These are phyloP conservation scores for Phrynocephalus versicolor DNA, from an alignment of 2,113 vertebrate species.

Conservation along the genomic window DNA sequence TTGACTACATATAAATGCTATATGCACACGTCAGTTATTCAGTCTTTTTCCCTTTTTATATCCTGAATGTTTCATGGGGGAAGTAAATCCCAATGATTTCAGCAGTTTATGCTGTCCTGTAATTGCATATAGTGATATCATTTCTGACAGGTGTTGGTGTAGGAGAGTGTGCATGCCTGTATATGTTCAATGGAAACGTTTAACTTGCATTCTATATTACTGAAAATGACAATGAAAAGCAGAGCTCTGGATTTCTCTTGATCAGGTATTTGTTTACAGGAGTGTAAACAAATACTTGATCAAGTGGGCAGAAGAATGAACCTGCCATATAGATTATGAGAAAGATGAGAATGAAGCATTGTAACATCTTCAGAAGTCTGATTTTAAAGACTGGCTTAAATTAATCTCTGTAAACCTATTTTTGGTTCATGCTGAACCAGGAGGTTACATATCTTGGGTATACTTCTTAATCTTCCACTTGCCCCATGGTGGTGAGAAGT, in stretches of 20 bases:
- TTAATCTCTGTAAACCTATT: too few species aligned
- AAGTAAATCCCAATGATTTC: not conserved
- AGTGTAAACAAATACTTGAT: too few species aligned
- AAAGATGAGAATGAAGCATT: not conserved
- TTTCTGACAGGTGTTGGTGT: conserved; percentile 39
- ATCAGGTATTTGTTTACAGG: not conserved
- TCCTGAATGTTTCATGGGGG: too few species aligned
- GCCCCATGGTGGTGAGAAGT: not conserved
- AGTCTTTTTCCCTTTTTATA: too few species aligned
- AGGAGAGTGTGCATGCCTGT: not conserved
- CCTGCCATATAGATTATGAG: not conserved
- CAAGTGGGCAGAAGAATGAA: not conserved
- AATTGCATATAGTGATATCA: conserved; percentile 33
- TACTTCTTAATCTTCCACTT: not conserved
- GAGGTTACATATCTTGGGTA: too few species aligned
- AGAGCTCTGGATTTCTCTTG: not conserved
- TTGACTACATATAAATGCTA: not conserved
- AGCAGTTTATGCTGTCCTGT: not conserved
- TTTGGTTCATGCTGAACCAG: not conserved
- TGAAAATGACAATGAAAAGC: not conserved
- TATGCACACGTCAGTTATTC: not conserved
- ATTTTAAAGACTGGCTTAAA: not conserved
- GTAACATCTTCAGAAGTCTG: not conserved
- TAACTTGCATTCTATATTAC: not conserved
- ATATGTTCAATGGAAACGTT: not conserved